Evolutionary conservation across 2,797 vertebrate genomes (phyloP).

Genomic region (Danio jaintianensis): DNA sequence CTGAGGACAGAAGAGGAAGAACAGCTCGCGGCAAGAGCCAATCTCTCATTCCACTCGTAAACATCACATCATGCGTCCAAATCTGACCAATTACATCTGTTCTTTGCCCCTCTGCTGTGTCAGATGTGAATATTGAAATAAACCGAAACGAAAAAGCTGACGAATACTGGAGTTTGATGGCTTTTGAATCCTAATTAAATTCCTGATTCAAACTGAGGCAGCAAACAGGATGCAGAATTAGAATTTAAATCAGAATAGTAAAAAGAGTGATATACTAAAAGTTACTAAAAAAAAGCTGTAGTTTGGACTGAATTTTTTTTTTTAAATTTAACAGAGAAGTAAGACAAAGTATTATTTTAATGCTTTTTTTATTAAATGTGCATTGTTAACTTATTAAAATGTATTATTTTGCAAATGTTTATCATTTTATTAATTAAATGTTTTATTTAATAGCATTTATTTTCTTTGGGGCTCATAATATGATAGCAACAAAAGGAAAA

Average conservation of each 20-base stretch:
- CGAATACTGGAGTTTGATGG: not conserved
- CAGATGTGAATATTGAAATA: constrained; percentile 29
- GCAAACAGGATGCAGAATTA: not conserved
- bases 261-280: not conserved
- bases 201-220: not conserved
- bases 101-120: constrained; percentile 6
- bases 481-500: not conserved
- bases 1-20: constrained; percentile 20
- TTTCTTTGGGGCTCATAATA: not conserved
- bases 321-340: too few species aligned
- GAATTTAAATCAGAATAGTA: constrained; percentile 1
- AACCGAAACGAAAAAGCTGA: not conserved
- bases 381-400: not conserved
- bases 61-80: constrained; percentile 43
- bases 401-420: not conserved
- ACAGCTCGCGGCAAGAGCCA: constrained; percentile 44
- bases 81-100: constrained; percentile 50
- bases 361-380: too few species aligned
- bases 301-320: not conserved
- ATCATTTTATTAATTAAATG: not conserved
- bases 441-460: not conserved
- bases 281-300: not conserved
- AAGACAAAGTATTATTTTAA: too few species aligned
- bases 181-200: too few species aligned
- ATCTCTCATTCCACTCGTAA: constrained; percentile 33